Conservation (phyloP, 2,113 vertebrate genomes). For the Coreoperca whiteheadi region DNA sequence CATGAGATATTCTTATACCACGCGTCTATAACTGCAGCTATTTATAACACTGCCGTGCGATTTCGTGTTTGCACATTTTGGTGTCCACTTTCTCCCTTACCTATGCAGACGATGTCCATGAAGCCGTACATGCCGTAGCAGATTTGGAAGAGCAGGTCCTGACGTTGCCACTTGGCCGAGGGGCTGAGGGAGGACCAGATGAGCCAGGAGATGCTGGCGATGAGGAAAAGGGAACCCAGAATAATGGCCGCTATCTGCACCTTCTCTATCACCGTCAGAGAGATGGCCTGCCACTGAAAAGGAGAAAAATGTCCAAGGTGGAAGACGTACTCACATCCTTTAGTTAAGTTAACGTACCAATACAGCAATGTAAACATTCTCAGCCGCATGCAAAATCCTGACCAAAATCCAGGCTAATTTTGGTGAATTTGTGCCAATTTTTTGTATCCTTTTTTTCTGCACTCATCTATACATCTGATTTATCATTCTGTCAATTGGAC, state of each 20-base stretch:
- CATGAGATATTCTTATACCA: background rate
- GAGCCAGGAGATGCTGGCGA: conserved; percentile 97
- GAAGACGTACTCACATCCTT: background rate
- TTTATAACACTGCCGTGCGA: background rate
- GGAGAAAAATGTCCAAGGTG: background rate
- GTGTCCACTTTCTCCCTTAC: conserved; percentile 76
- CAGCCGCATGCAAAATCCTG: background rate
- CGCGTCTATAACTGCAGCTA: background rate
- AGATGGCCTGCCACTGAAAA: conserved; percentile 94
- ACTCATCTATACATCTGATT: background rate
- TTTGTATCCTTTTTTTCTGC: background rate
- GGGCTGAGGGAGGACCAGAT: conserved; percentile 96
- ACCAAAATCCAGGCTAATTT: background rate
- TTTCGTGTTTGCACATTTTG: background rate
- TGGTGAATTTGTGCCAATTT: background rate
- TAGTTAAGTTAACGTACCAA: background rate
- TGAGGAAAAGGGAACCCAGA: conserved; percentile 94
- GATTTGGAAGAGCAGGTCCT: conserved; percentile 97
- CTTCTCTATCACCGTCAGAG: conserved; percentile 95
- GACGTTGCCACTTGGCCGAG: conserved; percentile 96
- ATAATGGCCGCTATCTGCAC: conserved; percentile 96
- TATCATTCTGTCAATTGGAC: background rate
- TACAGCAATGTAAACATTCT: background rate
- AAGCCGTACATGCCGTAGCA: conserved; percentile 98
- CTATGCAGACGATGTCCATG: conserved; percentile 97